Base-by-base conservation (phyloP, 2,888 invertebrate genomes). In the Netelia fuscicornis region DNA sequence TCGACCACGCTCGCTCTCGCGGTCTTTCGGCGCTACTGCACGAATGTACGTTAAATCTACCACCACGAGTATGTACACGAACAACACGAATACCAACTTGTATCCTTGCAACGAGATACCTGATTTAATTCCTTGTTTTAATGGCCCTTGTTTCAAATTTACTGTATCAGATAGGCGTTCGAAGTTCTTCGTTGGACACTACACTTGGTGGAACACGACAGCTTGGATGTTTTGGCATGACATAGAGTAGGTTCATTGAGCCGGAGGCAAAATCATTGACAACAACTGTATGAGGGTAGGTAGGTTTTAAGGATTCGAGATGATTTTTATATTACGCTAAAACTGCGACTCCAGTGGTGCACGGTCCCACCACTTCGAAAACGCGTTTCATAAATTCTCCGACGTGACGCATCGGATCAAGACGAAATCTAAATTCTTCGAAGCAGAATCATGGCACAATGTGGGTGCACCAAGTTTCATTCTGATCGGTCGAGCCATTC, bases 1-100 rank as follows among this genome's bases (percentile, higher is more conserved):
- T 87, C 88, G 83, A 79, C 74, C 86, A 83, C 79, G 81, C 75
- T 60, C 76, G 72, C 74, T 62, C 70, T 52, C 80, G 37, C 37
- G 74, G 80, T 74, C 79, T 83, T 86, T 86, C 68, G 44, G 37
- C 72, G 81, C 80, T 77, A 52, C 20, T 54, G 48, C 44, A 72
- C 78, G 64, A 77, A 85, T 83, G 68, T 68, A 44, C 37, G 37
- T 48, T 48, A 48, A 13, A 48, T 13, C 48, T 13, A 13, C 58
- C 58, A 20, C 9, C 56, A 17, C 58, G 10, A 68, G 72, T 70
- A 71, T 76, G n/a, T 64, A 37, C 48, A 76, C 58, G 62, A 65
- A 83, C 75, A 86, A 84, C 75, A 85, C 75, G 79, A 23, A 83
- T 86, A 83, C 30, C 48, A 13, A 37, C 67, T 62, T 79, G 72